Evolutionary conservation across 2,113 vertebrate genomes (phyloP).

Genomic region (Sinocyclocheilus anophthalmus): DNA sequence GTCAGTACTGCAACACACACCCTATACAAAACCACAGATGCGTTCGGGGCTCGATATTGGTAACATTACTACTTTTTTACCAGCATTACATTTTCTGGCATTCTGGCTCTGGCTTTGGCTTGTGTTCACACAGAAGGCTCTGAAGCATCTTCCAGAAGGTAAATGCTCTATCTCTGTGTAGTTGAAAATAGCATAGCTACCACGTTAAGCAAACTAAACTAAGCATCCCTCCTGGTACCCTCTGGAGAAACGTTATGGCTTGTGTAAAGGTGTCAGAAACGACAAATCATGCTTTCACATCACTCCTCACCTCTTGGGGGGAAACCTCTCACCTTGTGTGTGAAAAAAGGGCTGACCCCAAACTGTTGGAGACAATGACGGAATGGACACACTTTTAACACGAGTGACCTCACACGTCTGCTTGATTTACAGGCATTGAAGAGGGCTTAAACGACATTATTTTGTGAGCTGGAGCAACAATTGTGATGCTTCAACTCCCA

Average conservation of each 20-base stretch:
- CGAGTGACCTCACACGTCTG: conserved; percentile 69
- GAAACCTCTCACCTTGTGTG: conserved; percentile 65
- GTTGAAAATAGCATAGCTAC: neutral
- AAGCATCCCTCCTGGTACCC: neutral
- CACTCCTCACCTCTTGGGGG: conserved; percentile 34
- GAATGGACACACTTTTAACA: conserved; percentile 72
- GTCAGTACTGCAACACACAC: too few species aligned
- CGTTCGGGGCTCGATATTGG: too few species aligned
- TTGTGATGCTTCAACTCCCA: neutral
- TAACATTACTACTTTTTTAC: neutral
- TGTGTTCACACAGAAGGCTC: neutral
- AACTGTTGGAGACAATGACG: conserved; percentile 63
- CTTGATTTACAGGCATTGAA: conserved; percentile 48
- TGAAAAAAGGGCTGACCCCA: conserved; percentile 56
- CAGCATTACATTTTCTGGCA: neutral
- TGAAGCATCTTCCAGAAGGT: neutral
- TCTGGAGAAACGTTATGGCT: neutral
- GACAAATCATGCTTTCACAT: conserved; percentile 18
- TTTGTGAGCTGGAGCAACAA: neutral
- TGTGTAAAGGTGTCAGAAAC: conserved; percentile 25
- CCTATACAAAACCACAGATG: too few species aligned
- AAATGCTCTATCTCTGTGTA: neutral
- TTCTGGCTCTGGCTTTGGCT: neutral
- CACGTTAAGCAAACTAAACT: neutral
- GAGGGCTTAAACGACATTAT: conserved; percentile 17